Evolutionary conservation across 2,888 invertebrate species (phyloP).

Genomic region (Pheosia gnoma): DNA sequence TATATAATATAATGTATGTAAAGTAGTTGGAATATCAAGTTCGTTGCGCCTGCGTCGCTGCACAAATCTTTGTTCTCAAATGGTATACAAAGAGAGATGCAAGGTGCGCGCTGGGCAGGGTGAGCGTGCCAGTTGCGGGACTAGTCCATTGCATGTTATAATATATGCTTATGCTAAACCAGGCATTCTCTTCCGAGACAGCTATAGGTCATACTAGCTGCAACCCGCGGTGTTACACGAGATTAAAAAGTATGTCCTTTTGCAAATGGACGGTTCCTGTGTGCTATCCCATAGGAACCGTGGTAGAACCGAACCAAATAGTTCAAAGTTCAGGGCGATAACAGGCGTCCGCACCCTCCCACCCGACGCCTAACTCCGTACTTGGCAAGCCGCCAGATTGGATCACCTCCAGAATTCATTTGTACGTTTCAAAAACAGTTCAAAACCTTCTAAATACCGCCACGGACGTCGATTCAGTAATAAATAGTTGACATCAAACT

Average conservation of each 20-base stretch:
- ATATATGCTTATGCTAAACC: too few relatives aligned
- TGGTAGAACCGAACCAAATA: neutral
- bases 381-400: conserved; percentile 82
- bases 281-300: too few relatives aligned
- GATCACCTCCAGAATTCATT: conserved; percentile 61
- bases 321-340: conserved; percentile 19
- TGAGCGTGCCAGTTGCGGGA: conserved; percentile 18
- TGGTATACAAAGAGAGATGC: conserved; percentile 55
- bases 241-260: too few relatives aligned
- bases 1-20: too few relatives aligned
- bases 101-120: conserved; percentile 45
- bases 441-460: conserved; percentile 54
- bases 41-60: conserved; percentile 37
- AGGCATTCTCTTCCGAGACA: too few relatives aligned
- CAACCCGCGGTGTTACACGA: too few relatives aligned
- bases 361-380: conserved; percentile 72
- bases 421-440: conserved; percentile 59
- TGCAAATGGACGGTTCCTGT: too few relatives aligned
- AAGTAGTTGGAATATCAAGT: conserved; percentile 14
- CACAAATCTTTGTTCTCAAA: conserved; percentile 60
- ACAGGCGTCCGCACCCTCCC: conserved; percentile 43
- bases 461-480: conserved; percentile 52
- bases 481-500: conserved; percentile 33
- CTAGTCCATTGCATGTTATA: too few relatives aligned
- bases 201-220: neutral